Percentiles rank a stretch among this genome's conserved stretches.
These are phyloP conservation scores for Passer montanus DNA, from an alignment of 2,113 vertebrate genomes.

Conservation along the genomic window DNA sequence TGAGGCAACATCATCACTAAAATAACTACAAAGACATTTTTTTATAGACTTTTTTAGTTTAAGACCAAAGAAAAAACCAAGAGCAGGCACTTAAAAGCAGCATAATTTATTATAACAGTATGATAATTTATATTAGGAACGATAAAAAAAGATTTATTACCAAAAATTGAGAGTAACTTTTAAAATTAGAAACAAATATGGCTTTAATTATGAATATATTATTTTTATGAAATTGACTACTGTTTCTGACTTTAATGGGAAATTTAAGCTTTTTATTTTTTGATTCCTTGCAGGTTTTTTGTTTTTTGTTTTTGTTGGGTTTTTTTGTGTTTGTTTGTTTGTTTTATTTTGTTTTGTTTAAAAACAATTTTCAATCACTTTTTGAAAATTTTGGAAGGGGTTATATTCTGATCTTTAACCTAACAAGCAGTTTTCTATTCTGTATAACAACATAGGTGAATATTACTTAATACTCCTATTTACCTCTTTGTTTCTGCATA, in stretches of 20 bases:
- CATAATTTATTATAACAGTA: neutral
- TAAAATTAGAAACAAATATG: neutral
- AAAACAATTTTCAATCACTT: neutral
- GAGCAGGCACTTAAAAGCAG: neutral
- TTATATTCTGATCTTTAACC: neutral
- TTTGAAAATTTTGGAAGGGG: neutral
- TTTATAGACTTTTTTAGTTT: neutral
- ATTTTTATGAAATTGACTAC: neutral
- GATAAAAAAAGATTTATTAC: neutral
- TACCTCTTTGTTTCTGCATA: neutral
- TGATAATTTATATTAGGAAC: neutral
- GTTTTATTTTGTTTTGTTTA: neutral
- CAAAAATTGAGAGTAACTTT: neutral
- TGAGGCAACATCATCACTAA: neutral
- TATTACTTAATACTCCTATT: neutral
- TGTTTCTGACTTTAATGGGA: neutral
- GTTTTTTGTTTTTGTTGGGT: no score
- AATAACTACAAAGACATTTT: neutral
- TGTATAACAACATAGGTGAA: neutral
- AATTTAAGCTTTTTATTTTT: neutral
- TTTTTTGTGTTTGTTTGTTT: no score
- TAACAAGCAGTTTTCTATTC: neutral
- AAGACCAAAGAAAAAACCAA: neutral
- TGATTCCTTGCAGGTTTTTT: neutral
- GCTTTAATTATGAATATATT: neutral